phyloP scores from a whole-genome alignment of 2,113 vertebrate species.

The Paradoxurus hermaphroditus region DNA sequence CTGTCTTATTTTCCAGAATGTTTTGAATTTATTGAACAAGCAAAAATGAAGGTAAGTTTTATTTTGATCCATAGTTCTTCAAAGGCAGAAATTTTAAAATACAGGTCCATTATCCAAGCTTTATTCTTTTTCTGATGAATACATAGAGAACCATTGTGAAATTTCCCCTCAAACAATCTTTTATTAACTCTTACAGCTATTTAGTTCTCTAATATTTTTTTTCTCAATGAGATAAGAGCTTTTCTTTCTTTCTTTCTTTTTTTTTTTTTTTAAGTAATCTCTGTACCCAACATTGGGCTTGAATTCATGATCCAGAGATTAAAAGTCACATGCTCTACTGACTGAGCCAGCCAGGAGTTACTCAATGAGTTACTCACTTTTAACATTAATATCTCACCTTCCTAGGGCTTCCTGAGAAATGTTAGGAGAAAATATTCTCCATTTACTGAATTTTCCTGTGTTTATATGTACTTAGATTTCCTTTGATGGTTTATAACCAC shows the following conservation, averaged over 20 bases:
- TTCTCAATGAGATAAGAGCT: background rate
- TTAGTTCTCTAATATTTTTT: background rate
- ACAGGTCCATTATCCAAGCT: background rate
- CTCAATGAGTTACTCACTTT: background rate
- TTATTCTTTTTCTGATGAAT: conserved; percentile 6
- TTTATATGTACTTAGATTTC: background rate
- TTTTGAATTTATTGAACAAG: conserved; percentile 93
- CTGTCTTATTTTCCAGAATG: conserved; percentile 91
- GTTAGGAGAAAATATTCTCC: background rate
- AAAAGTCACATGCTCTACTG: background rate
- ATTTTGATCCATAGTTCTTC: conserved; percentile 1
- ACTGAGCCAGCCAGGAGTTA: background rate
- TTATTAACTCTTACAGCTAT: background rate
- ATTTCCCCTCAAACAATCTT: background rate
- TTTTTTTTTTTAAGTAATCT: background rate
- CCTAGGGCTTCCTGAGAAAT: background rate
- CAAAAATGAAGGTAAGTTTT: conserved; percentile 87
- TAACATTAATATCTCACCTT: conserved; percentile 21
- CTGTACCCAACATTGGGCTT: background rate
- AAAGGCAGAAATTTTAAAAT: conserved; percentile 36
- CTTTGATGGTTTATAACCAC: background rate
- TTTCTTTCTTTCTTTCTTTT: no score
- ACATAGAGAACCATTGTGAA: background rate
- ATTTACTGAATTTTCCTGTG: background rate
- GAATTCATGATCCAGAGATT: background rate